phyloP scores from a whole-genome alignment of 2,797 vertebrate genomes.

The Muscicapa comitata region DNA sequence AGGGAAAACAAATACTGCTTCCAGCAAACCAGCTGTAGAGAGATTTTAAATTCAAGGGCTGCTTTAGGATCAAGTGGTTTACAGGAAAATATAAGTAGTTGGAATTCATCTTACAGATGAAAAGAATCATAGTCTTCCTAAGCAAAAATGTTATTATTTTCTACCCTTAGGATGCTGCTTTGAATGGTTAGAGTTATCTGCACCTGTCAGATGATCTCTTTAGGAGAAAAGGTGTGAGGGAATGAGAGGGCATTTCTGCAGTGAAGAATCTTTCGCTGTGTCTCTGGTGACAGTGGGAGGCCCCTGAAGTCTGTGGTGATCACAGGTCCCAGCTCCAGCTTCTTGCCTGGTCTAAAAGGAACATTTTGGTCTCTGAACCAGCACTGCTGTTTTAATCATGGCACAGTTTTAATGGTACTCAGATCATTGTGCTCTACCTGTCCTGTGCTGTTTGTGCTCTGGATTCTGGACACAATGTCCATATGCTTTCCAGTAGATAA shows the following conservation, averaged over 20 bases:
- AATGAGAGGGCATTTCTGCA: background rate
- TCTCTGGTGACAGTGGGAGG: background rate
- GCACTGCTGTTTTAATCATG: rapidly evolving
- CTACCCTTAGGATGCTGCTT: background rate
- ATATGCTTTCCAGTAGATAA: rapidly evolving
- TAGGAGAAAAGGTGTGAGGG: background rate
- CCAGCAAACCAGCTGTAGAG: background rate
- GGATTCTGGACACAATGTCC: background rate
- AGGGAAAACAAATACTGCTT: background rate
- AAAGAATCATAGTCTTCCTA: background rate
- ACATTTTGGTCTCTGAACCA: background rate
- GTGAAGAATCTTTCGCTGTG: background rate
- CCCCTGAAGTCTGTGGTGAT: background rate
- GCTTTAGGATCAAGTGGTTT: background rate
- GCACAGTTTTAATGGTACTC: rapidly evolving
- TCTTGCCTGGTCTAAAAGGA: background rate
- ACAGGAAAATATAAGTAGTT: background rate
- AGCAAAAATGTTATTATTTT: background rate
- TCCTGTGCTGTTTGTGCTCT: background rate
- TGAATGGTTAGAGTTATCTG: background rate
- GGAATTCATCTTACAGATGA: background rate
- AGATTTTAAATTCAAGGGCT: background rate
- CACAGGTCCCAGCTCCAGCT: background rate
- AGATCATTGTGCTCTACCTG: background rate
- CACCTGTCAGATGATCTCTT: background rate